These are phyloP conservation scores for Limnephilus auricula DNA, from an alignment of 2,888 invertebrate genomes.

Conservation along the genomic window DNA sequence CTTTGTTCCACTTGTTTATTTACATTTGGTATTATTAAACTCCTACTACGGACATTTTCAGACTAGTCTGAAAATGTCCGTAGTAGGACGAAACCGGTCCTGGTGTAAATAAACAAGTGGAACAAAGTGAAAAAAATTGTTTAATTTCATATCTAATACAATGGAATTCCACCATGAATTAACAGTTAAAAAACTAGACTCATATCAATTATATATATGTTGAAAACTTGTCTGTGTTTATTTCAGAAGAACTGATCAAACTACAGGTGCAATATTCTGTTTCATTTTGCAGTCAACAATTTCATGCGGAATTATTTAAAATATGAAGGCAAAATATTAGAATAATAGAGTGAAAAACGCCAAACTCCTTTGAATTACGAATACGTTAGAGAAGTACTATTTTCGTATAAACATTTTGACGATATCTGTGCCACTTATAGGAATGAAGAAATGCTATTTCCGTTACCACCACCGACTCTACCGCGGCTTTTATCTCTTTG, in stretches of 20 bases:
- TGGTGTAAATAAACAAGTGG: no score
- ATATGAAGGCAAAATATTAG: background rate
- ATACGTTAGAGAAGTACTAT: background rate
- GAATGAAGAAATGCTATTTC: background rate
- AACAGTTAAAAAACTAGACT: no score
- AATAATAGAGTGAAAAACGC: background rate
- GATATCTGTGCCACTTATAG: background rate
- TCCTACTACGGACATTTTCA: no score
- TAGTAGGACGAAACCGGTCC: no score
- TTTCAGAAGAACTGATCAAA: background rate
- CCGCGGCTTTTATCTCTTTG: background rate
- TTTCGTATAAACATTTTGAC: background rate
- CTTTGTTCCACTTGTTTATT: no score
- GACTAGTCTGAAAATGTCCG: no score
- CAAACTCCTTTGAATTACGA: background rate
- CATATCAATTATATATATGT: no score
- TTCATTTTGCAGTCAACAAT: background rate
- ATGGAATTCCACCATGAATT: no score
- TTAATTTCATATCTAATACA: no score
- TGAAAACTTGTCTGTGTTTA: background rate
- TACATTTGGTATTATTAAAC: no score
- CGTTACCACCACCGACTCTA: no score
- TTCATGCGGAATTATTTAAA: background rate
- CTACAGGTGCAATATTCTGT: background rate
- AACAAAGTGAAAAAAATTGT: no score